These are phyloP conservation scores for Salmo trutta DNA, from an alignment of 2,797 vertebrate species.

Conservation along the genomic window DNA sequence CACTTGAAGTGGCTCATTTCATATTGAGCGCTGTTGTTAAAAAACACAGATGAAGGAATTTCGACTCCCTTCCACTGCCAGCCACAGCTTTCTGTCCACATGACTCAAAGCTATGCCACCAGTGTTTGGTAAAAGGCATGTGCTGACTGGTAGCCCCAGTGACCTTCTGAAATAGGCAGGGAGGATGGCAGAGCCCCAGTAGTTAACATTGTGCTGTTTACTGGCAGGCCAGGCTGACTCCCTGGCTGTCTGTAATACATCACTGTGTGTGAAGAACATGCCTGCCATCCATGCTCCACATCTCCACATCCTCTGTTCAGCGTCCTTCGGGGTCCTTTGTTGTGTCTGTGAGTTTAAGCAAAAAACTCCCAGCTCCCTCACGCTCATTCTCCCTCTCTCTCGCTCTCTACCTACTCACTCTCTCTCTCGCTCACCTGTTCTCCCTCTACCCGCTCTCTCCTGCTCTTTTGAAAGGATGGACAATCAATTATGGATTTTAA, in stretches of 20 bases:
- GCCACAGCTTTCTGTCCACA: background rate
- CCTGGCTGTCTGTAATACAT: background rate
- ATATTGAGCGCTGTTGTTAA: background rate
- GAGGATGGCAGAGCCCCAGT: background rate
- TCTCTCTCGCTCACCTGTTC: slow-evolving; percentile 14
- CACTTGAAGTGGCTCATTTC: background rate
- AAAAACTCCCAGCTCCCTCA: background rate
- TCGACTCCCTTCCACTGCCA: background rate
- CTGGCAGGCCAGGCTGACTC: background rate
- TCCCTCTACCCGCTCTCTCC: background rate
- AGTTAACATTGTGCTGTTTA: too few species aligned
- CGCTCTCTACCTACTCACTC: slow-evolving; percentile 25
- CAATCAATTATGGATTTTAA: slow-evolving; percentile 41
- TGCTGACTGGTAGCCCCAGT: too few species aligned
- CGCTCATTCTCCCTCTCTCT: slow-evolving; percentile 16
- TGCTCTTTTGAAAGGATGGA: slow-evolving; percentile 28
- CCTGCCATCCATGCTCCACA: background rate
- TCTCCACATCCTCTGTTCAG: slow-evolving; percentile 40
- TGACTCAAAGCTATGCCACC: background rate
- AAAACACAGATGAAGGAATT: slow-evolving; percentile 6
- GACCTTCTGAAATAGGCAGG: background rate
- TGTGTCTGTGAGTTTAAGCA: slow-evolving; percentile 37
- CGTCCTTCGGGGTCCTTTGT: slow-evolving; percentile 20
- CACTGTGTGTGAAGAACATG: background rate
- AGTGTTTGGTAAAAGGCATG: background rate